phyloP scores from a whole-genome alignment of 2,888 invertebrate species.

The Troides aeacus region DNA sequence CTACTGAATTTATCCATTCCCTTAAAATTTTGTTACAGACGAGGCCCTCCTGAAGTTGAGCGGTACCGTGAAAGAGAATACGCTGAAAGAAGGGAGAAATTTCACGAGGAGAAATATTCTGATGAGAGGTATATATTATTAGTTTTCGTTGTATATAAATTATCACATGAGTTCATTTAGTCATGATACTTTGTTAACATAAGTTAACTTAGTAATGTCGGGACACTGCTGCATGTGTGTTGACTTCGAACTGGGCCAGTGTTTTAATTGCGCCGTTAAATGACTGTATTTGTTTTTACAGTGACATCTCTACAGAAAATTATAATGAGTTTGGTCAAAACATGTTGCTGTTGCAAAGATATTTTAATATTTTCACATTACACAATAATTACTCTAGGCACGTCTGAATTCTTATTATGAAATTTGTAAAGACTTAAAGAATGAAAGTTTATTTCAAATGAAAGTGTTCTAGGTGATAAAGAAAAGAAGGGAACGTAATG shows the following conservation, averaged over 20 bases:
- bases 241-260: conserved; percentile 33
- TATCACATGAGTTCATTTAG: neutral
- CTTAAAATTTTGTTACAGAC: conserved; percentile 41
- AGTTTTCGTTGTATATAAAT: neutral
- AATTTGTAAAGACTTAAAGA: conserved; percentile 26
- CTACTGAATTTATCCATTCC: neutral
- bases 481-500: neutral
- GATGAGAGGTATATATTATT: conserved; percentile 56
- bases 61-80: conserved; percentile 61
- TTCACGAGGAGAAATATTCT: conserved; percentile 55
- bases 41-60: conserved; percentile 56
- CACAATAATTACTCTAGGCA: conserved; percentile 68
- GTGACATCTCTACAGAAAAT: conserved; percentile 76
- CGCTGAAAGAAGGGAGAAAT: conserved; percentile 63
- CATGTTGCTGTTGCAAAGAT: conserved; percentile 74
- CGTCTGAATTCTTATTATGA: conserved; percentile 52
- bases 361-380: conserved; percentile 73
- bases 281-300: conserved; percentile 78
- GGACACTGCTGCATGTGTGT: conserved; percentile 48
- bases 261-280: conserved; percentile 63
- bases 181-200: conserved; percentile 4
- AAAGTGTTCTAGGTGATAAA: neutral
- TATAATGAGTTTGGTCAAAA: conserved; percentile 68
- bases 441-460: conserved; percentile 3
- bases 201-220: conserved; percentile 16